Base-by-base conservation (phyloP, 1,140 invertebrate genomes). In the Drosophila mauritiana region DNA sequence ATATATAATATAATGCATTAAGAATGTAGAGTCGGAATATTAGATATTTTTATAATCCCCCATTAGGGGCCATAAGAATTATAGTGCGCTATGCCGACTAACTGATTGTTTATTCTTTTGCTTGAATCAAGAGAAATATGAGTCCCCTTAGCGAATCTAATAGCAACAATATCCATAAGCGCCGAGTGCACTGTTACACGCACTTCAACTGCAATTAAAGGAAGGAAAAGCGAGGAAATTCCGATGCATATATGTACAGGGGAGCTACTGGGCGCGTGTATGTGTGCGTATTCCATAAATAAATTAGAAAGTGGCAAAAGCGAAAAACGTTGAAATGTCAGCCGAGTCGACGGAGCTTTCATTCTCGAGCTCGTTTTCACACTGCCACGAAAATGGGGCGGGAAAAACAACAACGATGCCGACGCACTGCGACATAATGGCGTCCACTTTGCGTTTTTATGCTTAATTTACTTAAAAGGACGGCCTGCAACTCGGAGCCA, bases 401-500 rank as follows among this genome's bases (percentile, higher is more conserved):
- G 25, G 22, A 20, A 68, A 31, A 59, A 31, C 72, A 46, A 46
- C 67, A 51, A 46, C 72, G 39, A 65, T 69, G 58, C 40, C 73
- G 68, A 78, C 76, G 85, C 85, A 83, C 68, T 79, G 89, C 89
- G 83, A 88, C 89, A 91, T 91, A 91, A 91, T 91, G 89, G 89
- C 89, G 84, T 89, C 83, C 88, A 91, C 80, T 91, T 91, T 89
- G 76, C 73, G 80, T 79, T 91, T 90, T 91, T 91, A 91, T 91
- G 89, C 88, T 91, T 91, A 91, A 91, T 91, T 91, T 91, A 86
- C 82, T 89, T 91, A 91, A 91, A 91, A 91, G 89, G 89, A 67
- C 62, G 53, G 56, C 69, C 58, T 74, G 77, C 76, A 79, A 46
- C 61, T 25, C 42, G 43, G 40, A 49, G 46, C 25, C 34, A 49